Evolutionary conservation across 2,797 vertebrate species (phyloP), one percentile per base, ranked within the genome.

Genomic region (Sebastes glaucus): DNA sequence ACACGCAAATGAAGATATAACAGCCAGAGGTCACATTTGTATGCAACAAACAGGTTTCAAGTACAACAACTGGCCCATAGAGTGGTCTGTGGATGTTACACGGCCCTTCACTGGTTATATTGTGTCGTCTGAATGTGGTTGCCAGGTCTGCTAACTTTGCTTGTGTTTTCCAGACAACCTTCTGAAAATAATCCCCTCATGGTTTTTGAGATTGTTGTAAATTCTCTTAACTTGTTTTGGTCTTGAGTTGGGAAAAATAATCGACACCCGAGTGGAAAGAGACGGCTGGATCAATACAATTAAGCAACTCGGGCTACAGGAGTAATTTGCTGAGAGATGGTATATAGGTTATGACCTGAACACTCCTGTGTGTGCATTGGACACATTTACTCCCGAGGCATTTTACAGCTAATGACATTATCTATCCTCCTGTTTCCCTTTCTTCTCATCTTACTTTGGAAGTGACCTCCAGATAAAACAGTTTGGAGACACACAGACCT

Each of bases 221-320:
- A 77, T 78, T 69, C 32, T 60, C 23, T 52, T 27, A 20, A 71
- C 32, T 68, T 60, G 56, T 46, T 66, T 59, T 70, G 28, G 57
- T 75, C 65, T 42, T 6, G 30, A 61, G 69, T 13, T 64, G 60
- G 38, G 49, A 38, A 53, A 84, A 82, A 82, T 67, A 82, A 89
- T 82, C 28, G 2, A 73, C 61, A 46, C 13, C n/a, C 7, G 27
- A 69, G 74, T 60, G n/a, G 61, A 70, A 80, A 82, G 73, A 80
- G 82, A 81, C 74, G 69, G 52, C 74, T 28, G 22, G 59, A 85
- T 88, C 87, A 52, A 87, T 88, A 87, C 77, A 83, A 85, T 87
- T 72, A 87, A 81, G 75, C 69, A 71, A 55, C 71, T 84, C 55
- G 9, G 73, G 38, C 73, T 80, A 56, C 55, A 56, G 65, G 60